phyloP scores from a whole-genome alignment of 1,140 invertebrate species.

The Rhynchophorus ferrugineus region DNA sequence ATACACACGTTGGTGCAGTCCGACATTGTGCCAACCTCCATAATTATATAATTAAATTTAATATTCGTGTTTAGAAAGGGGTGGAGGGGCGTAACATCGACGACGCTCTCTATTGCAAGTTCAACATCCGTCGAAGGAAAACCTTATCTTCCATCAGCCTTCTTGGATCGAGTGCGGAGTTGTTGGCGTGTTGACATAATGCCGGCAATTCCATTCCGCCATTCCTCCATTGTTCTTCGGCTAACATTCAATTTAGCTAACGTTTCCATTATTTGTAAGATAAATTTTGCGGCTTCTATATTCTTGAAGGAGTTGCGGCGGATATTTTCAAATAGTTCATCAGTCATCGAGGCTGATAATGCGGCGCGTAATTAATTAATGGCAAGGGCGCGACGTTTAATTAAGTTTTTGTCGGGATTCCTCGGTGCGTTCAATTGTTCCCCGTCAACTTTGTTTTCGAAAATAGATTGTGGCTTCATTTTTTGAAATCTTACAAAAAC shows the following conservation, averaged over 20 bases:
- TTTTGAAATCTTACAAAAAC: no score
- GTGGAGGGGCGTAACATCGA: no score
- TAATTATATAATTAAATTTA: background rate
- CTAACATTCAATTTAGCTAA: slow-evolving; percentile 8
- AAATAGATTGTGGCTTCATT: no score
- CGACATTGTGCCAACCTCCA: background rate
- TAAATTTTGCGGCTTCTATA: slow-evolving; percentile 6
- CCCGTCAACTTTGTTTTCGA: no score
- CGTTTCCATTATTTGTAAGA: slow-evolving; percentile 12
- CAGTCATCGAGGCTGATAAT: no score
- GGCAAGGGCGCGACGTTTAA: no score
- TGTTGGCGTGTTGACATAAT: slow-evolving; percentile 2
- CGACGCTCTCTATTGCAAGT: background rate
- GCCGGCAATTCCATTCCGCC: slow-evolving; percentile 6
- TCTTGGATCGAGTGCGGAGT: background rate
- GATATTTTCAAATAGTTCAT: no score
- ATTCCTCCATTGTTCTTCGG: slow-evolving; percentile 8
- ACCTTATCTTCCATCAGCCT: background rate
- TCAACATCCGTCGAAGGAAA: background rate
- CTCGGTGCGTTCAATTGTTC: no score
- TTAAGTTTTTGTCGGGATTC: no score
- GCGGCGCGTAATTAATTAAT: no score
- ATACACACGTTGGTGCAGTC: no score
- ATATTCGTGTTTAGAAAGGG: background rate
- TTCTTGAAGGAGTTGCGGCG: no score